Conservation (phyloP, 2,797 vertebrate species). For the Catamblyrhynchus diadema region DNA sequence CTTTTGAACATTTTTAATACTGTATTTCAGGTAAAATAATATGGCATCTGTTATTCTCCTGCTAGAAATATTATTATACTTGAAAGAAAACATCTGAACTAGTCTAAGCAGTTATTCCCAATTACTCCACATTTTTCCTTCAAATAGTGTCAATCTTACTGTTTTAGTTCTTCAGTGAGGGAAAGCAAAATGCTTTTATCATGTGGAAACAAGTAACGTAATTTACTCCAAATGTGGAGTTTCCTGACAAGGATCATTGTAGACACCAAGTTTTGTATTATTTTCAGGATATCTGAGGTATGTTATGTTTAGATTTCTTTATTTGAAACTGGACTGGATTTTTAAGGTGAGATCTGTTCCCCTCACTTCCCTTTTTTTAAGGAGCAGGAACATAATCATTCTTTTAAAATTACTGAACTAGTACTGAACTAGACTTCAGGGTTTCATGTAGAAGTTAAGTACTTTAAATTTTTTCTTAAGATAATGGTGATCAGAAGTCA, state of each 20-base stretch:
- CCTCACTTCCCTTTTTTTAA: neutral
- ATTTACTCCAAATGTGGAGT: neutral
- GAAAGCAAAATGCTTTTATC: neutral
- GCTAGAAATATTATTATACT: neutral
- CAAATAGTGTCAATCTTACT: neutral
- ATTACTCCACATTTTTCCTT: neutral
- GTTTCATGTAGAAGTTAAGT: neutral
- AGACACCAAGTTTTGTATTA: neutral
- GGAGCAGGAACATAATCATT: neutral
- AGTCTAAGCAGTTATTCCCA: neutral
- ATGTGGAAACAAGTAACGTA: neutral
- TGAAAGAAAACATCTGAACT: neutral
- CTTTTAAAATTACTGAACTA: neutral
- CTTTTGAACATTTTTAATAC: neutral
- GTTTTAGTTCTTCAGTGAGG: neutral
- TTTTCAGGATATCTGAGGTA: neutral
- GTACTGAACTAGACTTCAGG: neutral
- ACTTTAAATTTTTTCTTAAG: neutral
- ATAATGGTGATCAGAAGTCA: neutral
- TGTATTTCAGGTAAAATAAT: neutral
- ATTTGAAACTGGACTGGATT: neutral
- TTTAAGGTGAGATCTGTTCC: neutral
- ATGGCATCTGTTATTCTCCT: neutral
- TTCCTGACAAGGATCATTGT: neutral
- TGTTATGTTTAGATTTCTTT: neutral